A percentile compares a stretch with the other conserved stretches of the same genome.
phyloP scores from a whole-genome alignment of 2,113 vertebrate genomes.

The Mohoua ochrocephala region DNA sequence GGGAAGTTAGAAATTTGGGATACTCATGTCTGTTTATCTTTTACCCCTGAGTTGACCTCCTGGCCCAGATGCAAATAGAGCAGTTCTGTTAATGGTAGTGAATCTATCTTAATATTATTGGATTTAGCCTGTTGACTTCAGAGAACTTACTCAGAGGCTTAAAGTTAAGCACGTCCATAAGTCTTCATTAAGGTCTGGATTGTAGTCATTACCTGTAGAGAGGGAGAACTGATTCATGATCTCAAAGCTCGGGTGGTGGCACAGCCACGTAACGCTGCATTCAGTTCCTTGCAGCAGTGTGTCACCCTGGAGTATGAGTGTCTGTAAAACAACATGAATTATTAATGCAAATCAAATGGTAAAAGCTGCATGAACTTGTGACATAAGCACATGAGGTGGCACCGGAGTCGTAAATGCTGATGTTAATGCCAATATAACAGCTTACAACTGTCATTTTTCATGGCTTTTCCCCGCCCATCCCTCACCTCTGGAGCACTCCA shows the following conservation, averaged over 20 bases:
- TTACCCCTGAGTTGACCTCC: neutral
- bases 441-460: neutral
- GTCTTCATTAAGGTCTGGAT: constrained; percentile 11
- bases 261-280: neutral
- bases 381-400: neutral
- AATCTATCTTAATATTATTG: neutral
- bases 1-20: neutral
- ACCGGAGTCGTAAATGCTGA: neutral
- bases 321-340: neutral
- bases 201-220: neutral
- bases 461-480: neutral
- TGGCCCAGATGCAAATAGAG: neutral
- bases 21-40: neutral
- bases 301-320: neutral
- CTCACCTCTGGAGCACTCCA: neutral
- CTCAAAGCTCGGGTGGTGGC: neutral
- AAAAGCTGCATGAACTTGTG: neutral
- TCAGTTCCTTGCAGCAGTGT: neutral
- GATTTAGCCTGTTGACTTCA: constrained; percentile 9
- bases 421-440: neutral
- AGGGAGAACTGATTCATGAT: neutral
- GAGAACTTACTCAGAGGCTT: neutral
- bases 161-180: neutral
- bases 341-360: constrained; percentile 2
- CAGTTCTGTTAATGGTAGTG: neutral